Percentiles rank a stretch among this genome's conserved stretches.
Conservation (phyloP, 1,140 invertebrate genomes). For the Coptotermes formosanus region DNA sequence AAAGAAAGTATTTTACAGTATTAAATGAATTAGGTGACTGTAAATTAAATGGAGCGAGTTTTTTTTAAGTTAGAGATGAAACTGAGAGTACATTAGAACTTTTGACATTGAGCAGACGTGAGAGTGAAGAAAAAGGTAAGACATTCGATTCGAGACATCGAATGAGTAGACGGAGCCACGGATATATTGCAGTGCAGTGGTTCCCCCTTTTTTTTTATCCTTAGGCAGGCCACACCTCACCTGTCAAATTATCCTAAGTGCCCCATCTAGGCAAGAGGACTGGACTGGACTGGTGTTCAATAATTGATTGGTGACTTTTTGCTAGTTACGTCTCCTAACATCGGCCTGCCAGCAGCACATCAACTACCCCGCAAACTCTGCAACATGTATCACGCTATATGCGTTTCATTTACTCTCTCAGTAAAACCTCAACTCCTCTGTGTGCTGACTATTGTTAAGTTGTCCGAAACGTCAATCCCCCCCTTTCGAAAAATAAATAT, state of each 20-base stretch:
- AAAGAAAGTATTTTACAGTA: conserved; percentile 27
- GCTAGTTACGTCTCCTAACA: too few species aligned
- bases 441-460: too few species aligned
- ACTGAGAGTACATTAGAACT: conserved; percentile 22
- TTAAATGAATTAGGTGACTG: conserved; percentile 26
- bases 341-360: too few species aligned
- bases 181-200: background rate
- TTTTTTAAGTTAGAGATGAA: conserved; percentile 23
- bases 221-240: background rate
- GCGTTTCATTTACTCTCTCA: too few species aligned
- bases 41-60: conserved; percentile 24
- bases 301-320: background rate
- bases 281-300: background rate
- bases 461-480: too few species aligned
- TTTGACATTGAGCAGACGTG: conserved; percentile 11
- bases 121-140: background rate
- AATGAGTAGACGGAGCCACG: background rate
- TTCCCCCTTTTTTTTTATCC: background rate
- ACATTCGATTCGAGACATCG: background rate
- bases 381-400: too few species aligned
- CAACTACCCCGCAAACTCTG: too few species aligned
- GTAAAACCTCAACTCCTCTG: too few species aligned
- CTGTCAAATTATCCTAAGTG: background rate
- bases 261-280: background rate
- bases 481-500: too few species aligned